Evolutionary conservation across 2,113 vertebrate genomes (phyloP).

Genomic region (Bubo scandiacus): DNA sequence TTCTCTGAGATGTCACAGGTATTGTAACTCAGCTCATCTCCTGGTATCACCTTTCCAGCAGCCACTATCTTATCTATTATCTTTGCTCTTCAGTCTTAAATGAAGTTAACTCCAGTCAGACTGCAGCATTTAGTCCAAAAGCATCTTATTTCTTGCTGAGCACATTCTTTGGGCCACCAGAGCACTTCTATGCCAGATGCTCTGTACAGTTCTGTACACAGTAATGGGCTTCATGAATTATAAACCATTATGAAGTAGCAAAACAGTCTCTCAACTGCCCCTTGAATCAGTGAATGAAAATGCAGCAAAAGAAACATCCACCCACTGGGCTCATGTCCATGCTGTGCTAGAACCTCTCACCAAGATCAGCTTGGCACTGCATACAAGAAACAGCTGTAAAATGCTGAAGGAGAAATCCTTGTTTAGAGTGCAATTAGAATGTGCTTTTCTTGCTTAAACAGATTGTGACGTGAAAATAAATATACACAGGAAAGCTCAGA

Average conservation of each 20-base stretch:
- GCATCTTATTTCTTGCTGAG: conserved; percentile 23
- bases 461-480: conserved; percentile 77
- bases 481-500: conserved; percentile 63
- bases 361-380: conserved; percentile 50
- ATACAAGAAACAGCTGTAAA: conserved; percentile 52
- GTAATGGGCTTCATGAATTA: conserved; percentile 11
- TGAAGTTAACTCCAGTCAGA: background rate
- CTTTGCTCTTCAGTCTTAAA: conserved; percentile 36
- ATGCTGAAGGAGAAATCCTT: conserved; percentile 57
- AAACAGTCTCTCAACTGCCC: conserved; percentile 20
- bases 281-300: conserved; percentile 48
- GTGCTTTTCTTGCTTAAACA: conserved; percentile 77
- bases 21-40: conserved; percentile 6
- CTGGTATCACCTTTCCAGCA: conserved; percentile 4
- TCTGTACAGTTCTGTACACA: background rate
- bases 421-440: conserved; percentile 77
- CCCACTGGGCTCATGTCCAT: conserved; percentile 18
- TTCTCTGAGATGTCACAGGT: conserved; percentile 2
- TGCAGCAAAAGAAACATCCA: background rate
- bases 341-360: conserved; percentile 44
- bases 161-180: background rate
- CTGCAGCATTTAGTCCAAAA: background rate
- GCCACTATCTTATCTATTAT: conserved; percentile 18
- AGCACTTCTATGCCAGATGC: conserved; percentile 5
- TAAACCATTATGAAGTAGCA: conserved; percentile 36